Evolutionary conservation across 30 jellyfish, hydroid and myxozoan genomes (phyloP).

Genomic region (Clytia hemisphaerica): DNA sequence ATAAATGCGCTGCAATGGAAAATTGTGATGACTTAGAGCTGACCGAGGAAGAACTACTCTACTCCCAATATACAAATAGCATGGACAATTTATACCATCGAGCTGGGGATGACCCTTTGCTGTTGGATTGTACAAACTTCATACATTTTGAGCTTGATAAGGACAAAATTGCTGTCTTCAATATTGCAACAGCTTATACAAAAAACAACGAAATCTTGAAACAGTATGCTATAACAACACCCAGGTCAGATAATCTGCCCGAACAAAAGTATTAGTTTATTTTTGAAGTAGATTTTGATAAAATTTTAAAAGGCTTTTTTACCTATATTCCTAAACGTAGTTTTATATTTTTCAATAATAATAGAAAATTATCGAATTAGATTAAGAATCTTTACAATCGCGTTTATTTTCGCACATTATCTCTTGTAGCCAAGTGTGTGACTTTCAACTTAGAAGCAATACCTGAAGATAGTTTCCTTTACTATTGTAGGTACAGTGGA

Average conservation of each 20-base stretch:
- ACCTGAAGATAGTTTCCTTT: too few species aligned
- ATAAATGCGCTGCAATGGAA: not conserved
- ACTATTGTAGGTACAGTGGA: too few species aligned
- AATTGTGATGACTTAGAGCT: slow-evolving; percentile 1
- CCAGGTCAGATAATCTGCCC: slow-evolving; percentile 55
- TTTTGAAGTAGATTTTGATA: not conserved
- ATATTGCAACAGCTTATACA: slow-evolving; percentile 33
- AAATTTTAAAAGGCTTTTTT: too few species aligned
- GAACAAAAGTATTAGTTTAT: slow-evolving; percentile 7
- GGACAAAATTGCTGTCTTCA: slow-evolving; percentile 46
- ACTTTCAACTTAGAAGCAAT: too few species aligned
- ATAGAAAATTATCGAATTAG: too few species aligned
- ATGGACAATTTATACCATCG: slow-evolving; percentile 30
- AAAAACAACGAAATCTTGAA: slow-evolving; percentile 26
- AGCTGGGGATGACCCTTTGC: slow-evolving; percentile 41
- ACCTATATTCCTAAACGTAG: too few species aligned
- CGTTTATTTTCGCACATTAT: not conserved
- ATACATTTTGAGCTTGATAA: slow-evolving; percentile 61
- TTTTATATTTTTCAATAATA: too few species aligned
- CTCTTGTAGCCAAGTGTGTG: not conserved
- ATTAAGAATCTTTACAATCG: too few species aligned
- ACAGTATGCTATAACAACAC: slow-evolving; percentile 53
- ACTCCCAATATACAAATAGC: slow-evolving; percentile 31
- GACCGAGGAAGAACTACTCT: slow-evolving; percentile 8
- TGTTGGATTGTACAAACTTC: slow-evolving; percentile 50